Conservation (phyloP, 2,888 invertebrate genomes). For the Minunthozetes semirufus region DNA sequence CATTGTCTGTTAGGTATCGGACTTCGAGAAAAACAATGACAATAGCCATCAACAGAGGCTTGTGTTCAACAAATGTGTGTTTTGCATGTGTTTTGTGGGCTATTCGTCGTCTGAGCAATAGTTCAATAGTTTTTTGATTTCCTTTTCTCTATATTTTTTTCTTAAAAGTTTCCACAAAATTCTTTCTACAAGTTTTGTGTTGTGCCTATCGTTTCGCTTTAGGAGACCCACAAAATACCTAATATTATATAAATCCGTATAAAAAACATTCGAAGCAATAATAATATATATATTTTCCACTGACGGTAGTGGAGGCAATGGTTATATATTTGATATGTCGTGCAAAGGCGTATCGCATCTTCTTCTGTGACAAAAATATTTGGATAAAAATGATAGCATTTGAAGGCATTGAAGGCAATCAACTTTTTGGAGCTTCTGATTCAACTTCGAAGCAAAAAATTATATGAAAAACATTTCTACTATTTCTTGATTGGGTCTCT, state of each 20-base stretch:
- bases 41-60: background rate
- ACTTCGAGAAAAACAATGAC: background rate
- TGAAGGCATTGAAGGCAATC: background rate
- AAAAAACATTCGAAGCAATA: background rate
- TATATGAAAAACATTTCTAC: background rate
- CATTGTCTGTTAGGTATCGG: too few relatives aligned
- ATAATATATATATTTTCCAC: background rate
- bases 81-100: background rate
- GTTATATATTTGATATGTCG: background rate
- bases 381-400: background rate
- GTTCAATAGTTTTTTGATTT: background rate
- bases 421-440: background rate
- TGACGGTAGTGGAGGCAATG: background rate
- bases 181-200: background rate
- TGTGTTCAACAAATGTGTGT: background rate
- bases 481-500: background rate
- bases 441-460: background rate
- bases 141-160: background rate
- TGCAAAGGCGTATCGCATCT: conserved; percentile 5
- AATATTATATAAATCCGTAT: background rate
- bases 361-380: conserved; percentile 2
- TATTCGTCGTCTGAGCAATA: background rate
- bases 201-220: background rate
- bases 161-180: too few relatives aligned
- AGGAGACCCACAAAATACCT: background rate